phyloP scores from a whole-genome alignment of 2,888 invertebrate genomes.

The Cataglyphis cursor region DNA sequence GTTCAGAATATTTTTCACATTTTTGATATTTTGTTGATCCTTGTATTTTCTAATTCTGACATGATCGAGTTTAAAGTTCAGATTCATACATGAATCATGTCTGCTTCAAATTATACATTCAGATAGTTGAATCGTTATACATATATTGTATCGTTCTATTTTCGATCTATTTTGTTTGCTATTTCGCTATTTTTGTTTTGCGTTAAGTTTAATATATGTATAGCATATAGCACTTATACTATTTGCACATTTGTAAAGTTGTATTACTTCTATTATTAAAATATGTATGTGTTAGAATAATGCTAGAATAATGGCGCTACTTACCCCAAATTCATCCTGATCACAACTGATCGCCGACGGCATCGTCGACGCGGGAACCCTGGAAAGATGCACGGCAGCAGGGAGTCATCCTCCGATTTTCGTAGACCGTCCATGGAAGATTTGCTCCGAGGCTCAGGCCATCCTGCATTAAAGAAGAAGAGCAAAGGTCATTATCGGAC shows the following conservation, averaged over 20 bases:
- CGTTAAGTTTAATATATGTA: not conserved
- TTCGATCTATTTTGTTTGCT: not conserved
- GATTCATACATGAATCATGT: not conserved
- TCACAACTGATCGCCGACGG: conserved; percentile 36
- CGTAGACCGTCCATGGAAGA: conserved; percentile 76
- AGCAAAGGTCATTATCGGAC: conserved; percentile 60
- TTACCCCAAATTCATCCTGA: conserved; percentile 67
- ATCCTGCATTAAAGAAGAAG: conserved; percentile 62
- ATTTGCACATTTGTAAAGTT: not conserved
- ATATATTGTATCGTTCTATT: not conserved
- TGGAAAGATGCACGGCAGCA: conserved; percentile 50
- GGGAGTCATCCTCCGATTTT: conserved; percentile 69
- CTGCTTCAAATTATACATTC: conserved; percentile 1
- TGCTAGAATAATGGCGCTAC: conserved; percentile 10
- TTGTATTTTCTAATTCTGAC: not conserved
- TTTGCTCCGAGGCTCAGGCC: conserved; percentile 75
- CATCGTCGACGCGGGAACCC: conserved; percentile 52
- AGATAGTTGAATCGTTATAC: not conserved
- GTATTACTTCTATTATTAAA: not conserved
- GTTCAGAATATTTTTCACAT: not conserved
- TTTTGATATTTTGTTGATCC: not conserved
- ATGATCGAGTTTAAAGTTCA: conserved; percentile 10
- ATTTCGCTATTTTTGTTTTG: not conserved
- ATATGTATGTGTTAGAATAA: not conserved
- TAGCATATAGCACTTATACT: not conserved